phyloP scores from a whole-genome alignment of 2,113 vertebrate species.

The Pedionomus torquatus region DNA sequence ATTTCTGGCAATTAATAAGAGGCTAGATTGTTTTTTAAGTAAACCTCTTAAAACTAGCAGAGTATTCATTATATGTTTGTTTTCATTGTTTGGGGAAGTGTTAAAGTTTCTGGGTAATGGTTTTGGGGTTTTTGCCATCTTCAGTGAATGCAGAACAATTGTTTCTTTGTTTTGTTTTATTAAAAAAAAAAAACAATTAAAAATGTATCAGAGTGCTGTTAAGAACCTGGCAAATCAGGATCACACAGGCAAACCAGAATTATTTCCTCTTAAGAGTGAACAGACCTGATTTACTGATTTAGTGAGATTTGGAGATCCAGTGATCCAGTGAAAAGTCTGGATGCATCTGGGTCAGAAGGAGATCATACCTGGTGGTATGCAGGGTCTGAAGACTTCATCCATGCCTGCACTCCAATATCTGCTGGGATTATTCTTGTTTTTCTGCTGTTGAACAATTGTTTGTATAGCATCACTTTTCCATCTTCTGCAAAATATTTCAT shows the following conservation, averaged over 20 bases:
- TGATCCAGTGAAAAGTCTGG: neutral
- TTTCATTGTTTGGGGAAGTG: neutral
- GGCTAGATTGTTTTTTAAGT: neutral
- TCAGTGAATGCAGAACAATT: neutral
- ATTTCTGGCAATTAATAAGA: neutral
- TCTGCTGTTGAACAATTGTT: neutral
- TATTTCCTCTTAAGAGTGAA: neutral
- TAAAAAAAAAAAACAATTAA: neutral
- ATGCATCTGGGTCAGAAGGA: neutral
- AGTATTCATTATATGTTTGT: neutral
- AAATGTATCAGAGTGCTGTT: neutral
- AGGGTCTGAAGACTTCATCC: neutral
- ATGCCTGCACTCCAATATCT: neutral
- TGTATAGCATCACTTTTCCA: neutral
- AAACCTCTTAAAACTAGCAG: neutral
- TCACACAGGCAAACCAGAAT: rapidly evolving
- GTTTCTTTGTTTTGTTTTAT: neutral
- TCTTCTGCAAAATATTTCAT: neutral
- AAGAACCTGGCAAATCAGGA: neutral
- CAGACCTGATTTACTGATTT: neutral
- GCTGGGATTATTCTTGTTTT: neutral
- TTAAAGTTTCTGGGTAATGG: neutral
- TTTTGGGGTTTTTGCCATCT: neutral
- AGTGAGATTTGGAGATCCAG: neutral
- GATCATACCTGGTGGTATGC: neutral